phyloP scores from a whole-genome alignment of 2,113 vertebrate genomes.

The Anser cygnoides region DNA sequence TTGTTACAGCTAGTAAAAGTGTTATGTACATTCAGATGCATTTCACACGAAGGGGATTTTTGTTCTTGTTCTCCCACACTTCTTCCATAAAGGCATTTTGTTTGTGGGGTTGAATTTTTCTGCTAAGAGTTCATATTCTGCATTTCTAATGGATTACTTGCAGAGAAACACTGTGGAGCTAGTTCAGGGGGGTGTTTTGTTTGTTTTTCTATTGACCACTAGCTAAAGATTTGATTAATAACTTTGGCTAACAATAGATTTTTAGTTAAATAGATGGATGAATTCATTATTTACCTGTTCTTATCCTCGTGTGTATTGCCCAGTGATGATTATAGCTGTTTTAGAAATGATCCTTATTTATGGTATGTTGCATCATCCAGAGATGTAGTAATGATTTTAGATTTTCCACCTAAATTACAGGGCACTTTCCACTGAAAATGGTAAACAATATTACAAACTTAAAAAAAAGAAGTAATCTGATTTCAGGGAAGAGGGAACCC shows the following conservation, averaged over 20 bases:
- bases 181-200: not conserved
- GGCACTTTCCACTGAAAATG: slow-evolving; percentile 87
- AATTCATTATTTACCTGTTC: slow-evolving; percentile 81
- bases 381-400: slow-evolving; percentile 84
- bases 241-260: slow-evolving; percentile 75
- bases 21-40: slow-evolving; percentile 18
- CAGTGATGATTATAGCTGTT: slow-evolving; percentile 77
- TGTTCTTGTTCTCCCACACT: slow-evolving; percentile 28
- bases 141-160: slow-evolving; percentile 58
- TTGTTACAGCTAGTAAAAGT: slow-evolving; percentile 25
- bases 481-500: slow-evolving; percentile 88
- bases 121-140: slow-evolving; percentile 42
- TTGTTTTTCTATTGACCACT: slow-evolving; percentile 72
- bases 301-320: slow-evolving; percentile 64
- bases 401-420: slow-evolving; percentile 83
- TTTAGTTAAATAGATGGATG: slow-evolving; percentile 76
- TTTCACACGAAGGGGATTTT: slow-evolving; percentile 42
- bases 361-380: slow-evolving; percentile 76
- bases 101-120: slow-evolving; percentile 35
- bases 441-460: slow-evolving; percentile 86
- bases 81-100: slow-evolving; percentile 1
- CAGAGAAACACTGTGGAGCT: slow-evolving; percentile 40
- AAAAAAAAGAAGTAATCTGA: slow-evolving; percentile 86
- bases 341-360: slow-evolving; percentile 79
- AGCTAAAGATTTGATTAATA: slow-evolving; percentile 78